Evolutionary conservation across 1,140 invertebrate genomes (phyloP), one percentile per base, ranked within the genome.

Genomic region (Macrocentrus cingulum): DNA sequence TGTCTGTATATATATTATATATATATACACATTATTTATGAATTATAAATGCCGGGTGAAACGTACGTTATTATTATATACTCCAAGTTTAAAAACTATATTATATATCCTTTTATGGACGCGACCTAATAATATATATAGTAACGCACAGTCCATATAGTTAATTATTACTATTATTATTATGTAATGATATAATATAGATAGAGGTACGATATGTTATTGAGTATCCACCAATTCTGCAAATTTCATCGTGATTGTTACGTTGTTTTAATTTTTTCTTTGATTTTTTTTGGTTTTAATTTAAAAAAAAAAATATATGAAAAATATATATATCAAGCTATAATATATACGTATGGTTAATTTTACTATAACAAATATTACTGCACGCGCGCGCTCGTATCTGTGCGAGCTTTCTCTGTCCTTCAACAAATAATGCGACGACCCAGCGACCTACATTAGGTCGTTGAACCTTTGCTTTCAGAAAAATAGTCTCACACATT

Each of bases 381-480:
- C 13, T 8, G 18, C 22, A 45, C 13, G 22, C 18, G 22, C n/a
- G 22, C 22, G 13, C 22, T n/a, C 22, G 22, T 13, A 45, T 45
- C 13, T 39, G 36, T 37, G 15, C 9, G 6, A 41, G 13, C 3
- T 41, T 15, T 7, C 6, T 41, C 37, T 16, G 22, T 20, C 18
- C 19, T 42, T 7, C 18, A 20, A 20, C 19, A 20, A 37, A 29
- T 20, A 19, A 22, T 48, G 54, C 42, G 50, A 50, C 60, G 60
- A 61, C 55, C 55, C 60, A 61, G 49, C 60, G 55, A 61, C 60
- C 60, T 51, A 61, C 52, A 54, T 61, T 54, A 49, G 60, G 49
- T 58, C 55, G 54, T 57, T 61, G 54, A 58, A 58, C 60, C 19
- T 29, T 13, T 29, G 9, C n/a, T n/a, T n/a, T n/a, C n/a, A n/a